Percentiles rank a stretch among this genome's conserved stretches.
Conservation (phyloP, 1,140 invertebrate genomes). For the Maniola jurtina region DNA sequence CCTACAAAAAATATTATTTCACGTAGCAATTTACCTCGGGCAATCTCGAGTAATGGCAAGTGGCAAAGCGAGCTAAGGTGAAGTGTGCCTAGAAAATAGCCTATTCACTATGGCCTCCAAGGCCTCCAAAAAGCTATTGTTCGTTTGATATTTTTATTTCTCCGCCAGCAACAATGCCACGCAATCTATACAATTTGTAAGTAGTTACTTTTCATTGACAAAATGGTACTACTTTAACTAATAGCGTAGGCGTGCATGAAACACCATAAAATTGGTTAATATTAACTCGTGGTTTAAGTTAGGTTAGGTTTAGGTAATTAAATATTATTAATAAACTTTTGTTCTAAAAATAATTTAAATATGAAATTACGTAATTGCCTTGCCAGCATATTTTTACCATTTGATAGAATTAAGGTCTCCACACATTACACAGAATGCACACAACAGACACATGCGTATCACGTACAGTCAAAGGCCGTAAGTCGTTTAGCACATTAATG, state of each 20-base stretch:
- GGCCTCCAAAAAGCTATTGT: constrained; percentile 26
- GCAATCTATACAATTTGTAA: constrained; percentile 19
- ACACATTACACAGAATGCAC: too few relatives aligned
- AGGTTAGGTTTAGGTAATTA: too few relatives aligned
- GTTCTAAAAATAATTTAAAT: too few relatives aligned
- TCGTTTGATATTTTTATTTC: constrained; percentile 24
- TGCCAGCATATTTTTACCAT: too few relatives aligned
- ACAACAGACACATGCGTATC: too few relatives aligned
- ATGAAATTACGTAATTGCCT: too few relatives aligned
- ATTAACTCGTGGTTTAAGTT: neutral
- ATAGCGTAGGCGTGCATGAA: neutral
- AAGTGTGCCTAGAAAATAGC: constrained; percentile 29
- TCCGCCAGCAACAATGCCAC: constrained; percentile 10
- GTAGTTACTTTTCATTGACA: constrained; percentile 9
- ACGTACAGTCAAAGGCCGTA: too few relatives aligned
- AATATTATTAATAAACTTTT: too few relatives aligned
- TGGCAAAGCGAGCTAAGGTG: constrained; percentile 14
- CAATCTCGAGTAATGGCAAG: constrained; percentile 9
- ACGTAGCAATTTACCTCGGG: constrained; percentile 9
- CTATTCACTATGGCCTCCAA: constrained; percentile 16
- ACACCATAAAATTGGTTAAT: neutral
- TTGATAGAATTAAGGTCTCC: too few relatives aligned
- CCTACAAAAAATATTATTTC: constrained; percentile 7
- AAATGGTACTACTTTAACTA: neutral
- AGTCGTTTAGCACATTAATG: too few relatives aligned